Percentiles rank a stretch among this genome's conserved stretches.
Evolutionary conservation across 2,797 vertebrate species (phyloP).

Genomic region (Numenius phaeopus): DNA sequence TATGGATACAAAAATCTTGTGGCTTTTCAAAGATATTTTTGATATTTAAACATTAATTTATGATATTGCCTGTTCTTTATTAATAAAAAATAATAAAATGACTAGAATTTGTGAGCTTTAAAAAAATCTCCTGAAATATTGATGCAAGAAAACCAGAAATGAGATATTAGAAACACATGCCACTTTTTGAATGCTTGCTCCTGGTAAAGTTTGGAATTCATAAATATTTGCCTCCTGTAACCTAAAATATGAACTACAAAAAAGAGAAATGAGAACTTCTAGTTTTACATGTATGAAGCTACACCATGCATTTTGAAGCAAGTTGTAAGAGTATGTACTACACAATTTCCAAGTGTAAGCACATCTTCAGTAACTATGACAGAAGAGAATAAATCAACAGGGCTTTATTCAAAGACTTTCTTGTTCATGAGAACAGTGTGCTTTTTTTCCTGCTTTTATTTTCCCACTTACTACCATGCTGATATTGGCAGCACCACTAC

Average conservation of each 20-base stretch:
- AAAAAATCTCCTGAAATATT: not conserved
- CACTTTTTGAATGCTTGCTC: not conserved
- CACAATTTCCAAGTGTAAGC: not conserved
- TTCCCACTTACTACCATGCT: not conserved
- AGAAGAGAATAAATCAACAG: not conserved
- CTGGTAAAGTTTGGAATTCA: not conserved
- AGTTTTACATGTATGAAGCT: not conserved
- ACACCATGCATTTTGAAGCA: not conserved
- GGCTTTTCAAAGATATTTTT: not conserved
- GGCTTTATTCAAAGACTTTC: not conserved
- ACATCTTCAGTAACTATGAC: not conserved
- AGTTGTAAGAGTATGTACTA: not conserved
- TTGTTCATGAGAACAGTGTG: not conserved
- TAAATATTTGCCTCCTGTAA: not conserved
- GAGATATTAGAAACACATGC: not conserved
- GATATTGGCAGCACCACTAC: not conserved
- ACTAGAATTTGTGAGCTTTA: not conserved
- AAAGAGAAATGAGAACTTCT: not conserved
- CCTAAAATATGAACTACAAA: not conserved
- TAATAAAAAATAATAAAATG: not conserved
- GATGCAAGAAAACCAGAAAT: not conserved
- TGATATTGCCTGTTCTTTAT: rapidly evolving
- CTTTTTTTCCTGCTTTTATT: not conserved
- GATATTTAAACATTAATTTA: not conserved
- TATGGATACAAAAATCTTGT: not conserved